Percentiles rank a stretch among this genome's conserved stretches.
These are phyloP conservation scores for Andricus curvator DNA, from an alignment of 2,888 invertebrate genomes.

Conservation along the genomic window DNA sequence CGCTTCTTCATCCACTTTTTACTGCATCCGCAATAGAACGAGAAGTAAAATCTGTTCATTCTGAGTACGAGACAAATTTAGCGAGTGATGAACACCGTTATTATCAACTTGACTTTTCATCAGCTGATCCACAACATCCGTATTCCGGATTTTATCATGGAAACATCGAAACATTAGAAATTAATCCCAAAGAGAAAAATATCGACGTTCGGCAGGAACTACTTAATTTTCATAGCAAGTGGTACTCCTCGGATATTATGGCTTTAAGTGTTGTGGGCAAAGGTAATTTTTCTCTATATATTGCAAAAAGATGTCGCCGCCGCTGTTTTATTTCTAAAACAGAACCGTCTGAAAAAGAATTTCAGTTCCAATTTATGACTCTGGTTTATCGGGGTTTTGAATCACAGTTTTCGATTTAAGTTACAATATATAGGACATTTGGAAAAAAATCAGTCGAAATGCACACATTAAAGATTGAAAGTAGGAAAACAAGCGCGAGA, in stretches of 20 bases:
- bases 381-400: too few relatives aligned
- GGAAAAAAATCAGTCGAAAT: too few relatives aligned
- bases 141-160: constrained; percentile 97
- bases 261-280: constrained; percentile 92
- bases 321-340: too few relatives aligned
- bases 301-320: too few relatives aligned
- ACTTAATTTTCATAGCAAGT: constrained; percentile 91
- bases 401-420: too few relatives aligned
- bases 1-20: constrained; percentile 95
- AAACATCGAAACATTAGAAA: constrained; percentile 89
- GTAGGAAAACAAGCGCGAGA: too few relatives aligned
- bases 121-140: constrained; percentile 88
- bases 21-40: constrained; percentile 94
- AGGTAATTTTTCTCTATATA: constrained; percentile 79
- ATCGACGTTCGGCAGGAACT: constrained; percentile 92
- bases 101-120: constrained; percentile 92
- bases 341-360: too few relatives aligned
- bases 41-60: constrained; percentile 97
- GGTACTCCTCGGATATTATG: constrained; percentile 98
- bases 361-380: too few relatives aligned
- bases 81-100: constrained; percentile 91
- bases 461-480: too few relatives aligned
- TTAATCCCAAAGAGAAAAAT: constrained; percentile 88
- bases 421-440: too few relatives aligned
- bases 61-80: constrained; percentile 97